A percentile compares a stretch with the other conserved stretches of the same genome.
phyloP scores from a whole-genome alignment of 2,888 invertebrate species.

The Pollenia angustigena region DNA sequence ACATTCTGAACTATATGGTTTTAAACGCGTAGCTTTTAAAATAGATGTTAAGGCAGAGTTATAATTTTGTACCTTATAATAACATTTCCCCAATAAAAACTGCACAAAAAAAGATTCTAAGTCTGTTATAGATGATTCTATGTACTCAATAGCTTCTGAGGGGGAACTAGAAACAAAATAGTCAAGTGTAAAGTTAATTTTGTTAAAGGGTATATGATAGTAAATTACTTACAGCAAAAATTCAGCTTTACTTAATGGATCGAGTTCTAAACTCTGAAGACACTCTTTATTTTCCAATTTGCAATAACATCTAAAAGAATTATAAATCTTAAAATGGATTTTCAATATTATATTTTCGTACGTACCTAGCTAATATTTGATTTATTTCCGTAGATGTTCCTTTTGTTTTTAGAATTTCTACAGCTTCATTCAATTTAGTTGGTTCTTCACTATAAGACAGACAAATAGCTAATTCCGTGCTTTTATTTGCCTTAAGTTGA shows the following conservation, averaged over 20 bases:
- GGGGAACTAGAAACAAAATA: constrained; percentile 78
- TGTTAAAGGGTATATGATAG: background rate
- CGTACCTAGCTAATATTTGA: constrained; percentile 78
- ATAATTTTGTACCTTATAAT: constrained; percentile 84
- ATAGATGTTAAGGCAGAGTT: constrained; percentile 87
- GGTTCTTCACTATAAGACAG: constrained; percentile 78
- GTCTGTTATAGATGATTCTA: constrained; percentile 81
- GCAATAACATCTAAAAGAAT: constrained; percentile 78
- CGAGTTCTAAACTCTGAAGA: constrained; percentile 75
- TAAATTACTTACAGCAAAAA: constrained; percentile 77
- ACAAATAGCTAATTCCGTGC: constrained; percentile 76
- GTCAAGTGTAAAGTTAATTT: background rate
- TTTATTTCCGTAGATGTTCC: constrained; percentile 71
- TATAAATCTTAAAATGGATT: background rate
- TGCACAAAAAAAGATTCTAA: constrained; percentile 78
- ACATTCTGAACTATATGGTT: constrained; percentile 90
- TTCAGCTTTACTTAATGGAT: constrained; percentile 77
- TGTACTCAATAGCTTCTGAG: constrained; percentile 85
- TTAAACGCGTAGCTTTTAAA: constrained; percentile 89
- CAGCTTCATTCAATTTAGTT: constrained; percentile 84
- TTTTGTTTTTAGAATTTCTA: constrained; percentile 81
- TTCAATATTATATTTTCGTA: background rate
- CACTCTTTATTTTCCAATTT: constrained; percentile 76
- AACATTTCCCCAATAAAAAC: constrained; percentile 79
- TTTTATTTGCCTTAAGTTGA: constrained; percentile 73